These are phyloP conservation scores for Peromyscus aztecus DNA, from an alignment of 2,797 vertebrate species.

Conservation along the genomic window DNA sequence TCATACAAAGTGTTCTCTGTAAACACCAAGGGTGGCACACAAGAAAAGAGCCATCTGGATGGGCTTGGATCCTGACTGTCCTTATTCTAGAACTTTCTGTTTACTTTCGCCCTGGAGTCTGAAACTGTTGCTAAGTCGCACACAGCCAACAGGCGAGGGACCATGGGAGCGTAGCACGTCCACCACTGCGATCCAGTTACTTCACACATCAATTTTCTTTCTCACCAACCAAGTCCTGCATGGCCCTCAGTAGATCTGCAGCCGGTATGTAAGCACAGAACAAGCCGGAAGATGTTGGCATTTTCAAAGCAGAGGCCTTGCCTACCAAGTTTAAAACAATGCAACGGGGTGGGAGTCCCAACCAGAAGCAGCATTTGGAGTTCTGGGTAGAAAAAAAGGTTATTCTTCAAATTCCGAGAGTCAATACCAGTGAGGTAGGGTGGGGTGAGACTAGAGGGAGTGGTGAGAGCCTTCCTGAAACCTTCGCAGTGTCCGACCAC, in stretches of 20 bases:
- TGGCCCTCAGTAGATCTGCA: not conserved
- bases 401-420: not conserved
- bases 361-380: not conserved
- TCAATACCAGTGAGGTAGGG: not conserved
- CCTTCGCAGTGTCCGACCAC: not conserved
- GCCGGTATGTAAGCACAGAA: rapidly evolving
- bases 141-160: not conserved
- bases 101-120: not conserved
- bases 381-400: not conserved
- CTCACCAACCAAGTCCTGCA: not conserved
- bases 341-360: not conserved
- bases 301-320: not conserved
- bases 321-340: not conserved
- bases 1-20: not conserved
- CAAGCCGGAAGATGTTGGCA: not conserved
- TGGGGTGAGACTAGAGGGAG: rapidly evolving
- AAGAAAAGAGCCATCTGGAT: rapidly evolving
- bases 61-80: not conserved
- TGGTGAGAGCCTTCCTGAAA: not conserved
- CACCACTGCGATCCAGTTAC: not conserved
- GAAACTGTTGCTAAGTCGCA: not conserved
- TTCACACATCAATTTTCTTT: not conserved
- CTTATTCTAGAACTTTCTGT: not conserved
- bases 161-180: rapidly evolving
- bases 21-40: rapidly evolving